Conservation (phyloP, 1,140 invertebrate species). For the Drosophila athabasca region DNA sequence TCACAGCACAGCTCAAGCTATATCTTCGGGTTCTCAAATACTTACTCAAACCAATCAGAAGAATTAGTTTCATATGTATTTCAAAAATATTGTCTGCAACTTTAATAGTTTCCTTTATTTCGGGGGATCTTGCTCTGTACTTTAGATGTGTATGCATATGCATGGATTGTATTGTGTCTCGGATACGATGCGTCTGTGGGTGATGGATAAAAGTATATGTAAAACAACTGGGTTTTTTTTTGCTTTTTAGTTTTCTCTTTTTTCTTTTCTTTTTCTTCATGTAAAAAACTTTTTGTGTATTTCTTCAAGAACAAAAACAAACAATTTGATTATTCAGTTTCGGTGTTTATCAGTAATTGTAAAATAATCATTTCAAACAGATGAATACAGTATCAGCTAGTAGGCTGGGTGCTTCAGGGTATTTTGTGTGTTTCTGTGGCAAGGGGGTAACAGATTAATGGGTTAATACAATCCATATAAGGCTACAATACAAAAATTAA, state of each 20-base stretch:
- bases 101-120: slow-evolving; percentile 73
- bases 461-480: not conserved
- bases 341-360: slow-evolving; percentile 64
- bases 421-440: not conserved
- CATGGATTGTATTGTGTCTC: not conserved
- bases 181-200: too few relatives aligned
- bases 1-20: too few relatives aligned
- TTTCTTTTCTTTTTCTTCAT: slow-evolving; percentile 64
- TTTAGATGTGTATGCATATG: slow-evolving; percentile 9
- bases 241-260: slow-evolving; percentile 67
- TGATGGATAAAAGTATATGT: slow-evolving; percentile 36
- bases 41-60: slow-evolving; percentile 8
- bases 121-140: slow-evolving; percentile 31
- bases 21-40: too few relatives aligned
- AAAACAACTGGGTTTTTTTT: slow-evolving; percentile 63
- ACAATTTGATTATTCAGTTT: slow-evolving; percentile 78
- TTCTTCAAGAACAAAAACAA: slow-evolving; percentile 79
- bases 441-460: not conserved
- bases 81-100: slow-evolving; percentile 68
- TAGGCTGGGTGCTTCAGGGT: slow-evolving; percentile 35
- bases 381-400: slow-evolving; percentile 67
- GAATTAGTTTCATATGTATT: slow-evolving; percentile 9
- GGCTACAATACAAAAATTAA: slow-evolving; percentile 1
- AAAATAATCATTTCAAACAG: slow-evolving; percentile 80
- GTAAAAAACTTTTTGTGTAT: slow-evolving; percentile 78